Base-by-base conservation (phyloP, 2,888 invertebrate species). In the Drosophila mercatorum region DNA sequence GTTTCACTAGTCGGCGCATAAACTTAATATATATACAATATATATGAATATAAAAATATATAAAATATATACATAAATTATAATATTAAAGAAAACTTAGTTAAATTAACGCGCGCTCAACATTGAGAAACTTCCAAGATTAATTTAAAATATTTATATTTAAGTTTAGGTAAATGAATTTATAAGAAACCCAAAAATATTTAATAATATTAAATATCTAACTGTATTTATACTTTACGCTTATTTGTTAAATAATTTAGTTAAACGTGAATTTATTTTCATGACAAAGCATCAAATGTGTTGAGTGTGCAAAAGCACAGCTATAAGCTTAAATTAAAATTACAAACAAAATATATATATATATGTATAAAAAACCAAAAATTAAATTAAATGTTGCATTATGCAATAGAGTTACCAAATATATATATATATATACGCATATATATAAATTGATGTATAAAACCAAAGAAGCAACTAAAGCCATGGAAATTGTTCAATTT, bases 231-330 rank as follows among this genome's bases (percentile, higher is more conserved):
- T 83, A 83, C 56, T 83, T 79, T 73, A 75, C 80, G 83, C 88
- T 85, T 81, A 80, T 85, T 81, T 80, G 84, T 80, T 82, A 78
- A 72, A 67, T 84, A 78, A 80, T 76, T 80, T 78, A 81, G 73
- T 69, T 64, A 69, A 62, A 58, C 47, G 68, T 41, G 40, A 73
- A 80, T 80, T 84, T n/a, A 49, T 72, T 68, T 84, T 72, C 70
- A 75, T 68, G 68, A 64, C 68, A 73, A 59, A 57, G 57, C 65
- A 71, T 66, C 62, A 78, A 75, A 64, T 75, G 72, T 72, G 76
- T 83, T 76, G 76, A 78, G 67, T 65, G 75, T 69, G 78, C 68
- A 75, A 46, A 55, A 52, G 60, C 64, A 72, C 75, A 74, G 82
- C 82, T 84, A 62, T 75, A 84, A 87, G 84, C 84, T 76, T 72